phyloP scores from a whole-genome alignment of 1,140 invertebrate genomes.

The Papilio dardanus region DNA sequence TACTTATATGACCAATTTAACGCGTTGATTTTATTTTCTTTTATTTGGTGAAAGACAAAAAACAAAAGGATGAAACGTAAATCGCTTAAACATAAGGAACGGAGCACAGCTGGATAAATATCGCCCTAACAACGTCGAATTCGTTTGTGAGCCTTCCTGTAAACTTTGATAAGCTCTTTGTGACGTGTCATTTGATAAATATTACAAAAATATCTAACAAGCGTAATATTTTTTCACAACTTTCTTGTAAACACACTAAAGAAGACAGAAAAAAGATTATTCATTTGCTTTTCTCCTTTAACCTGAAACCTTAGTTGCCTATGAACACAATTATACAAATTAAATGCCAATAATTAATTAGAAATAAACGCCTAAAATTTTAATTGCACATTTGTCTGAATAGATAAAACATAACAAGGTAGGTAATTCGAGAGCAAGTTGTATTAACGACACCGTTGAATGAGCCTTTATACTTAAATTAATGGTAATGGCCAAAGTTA shows the following conservation, averaged over 20 bases:
- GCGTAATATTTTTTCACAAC: not conserved
- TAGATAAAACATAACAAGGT: slow-evolving; percentile 15
- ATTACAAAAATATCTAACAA: slow-evolving; percentile 8
- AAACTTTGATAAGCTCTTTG: slow-evolving; percentile 16
- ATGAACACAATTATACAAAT: too few relatives aligned
- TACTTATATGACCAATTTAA: too few relatives aligned
- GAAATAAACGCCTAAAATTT: not conserved
- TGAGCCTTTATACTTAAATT: slow-evolving; percentile 17
- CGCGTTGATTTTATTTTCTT: too few relatives aligned
- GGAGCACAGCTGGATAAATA: slow-evolving; percentile 17
- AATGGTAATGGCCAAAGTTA: slow-evolving; percentile 24
- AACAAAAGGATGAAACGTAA: not conserved
- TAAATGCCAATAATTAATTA: not conserved
- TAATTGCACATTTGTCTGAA: not conserved
- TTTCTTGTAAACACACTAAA: not conserved
- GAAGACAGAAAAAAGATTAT: too few relatives aligned
- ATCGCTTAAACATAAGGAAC: slow-evolving; percentile 6
- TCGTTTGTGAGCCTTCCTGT: slow-evolving; percentile 11
- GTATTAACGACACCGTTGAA: slow-evolving; percentile 19
- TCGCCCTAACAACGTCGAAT: slow-evolving; percentile 9
- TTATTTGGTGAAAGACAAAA: too few relatives aligned
- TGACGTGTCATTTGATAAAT: slow-evolving; percentile 17
- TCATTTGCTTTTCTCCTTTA: too few relatives aligned
- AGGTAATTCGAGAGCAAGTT: slow-evolving; percentile 11
- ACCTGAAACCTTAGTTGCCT: too few relatives aligned